Evolutionary conservation across 2,888 invertebrate genomes (phyloP).

Genomic region (Andrena marginata): DNA sequence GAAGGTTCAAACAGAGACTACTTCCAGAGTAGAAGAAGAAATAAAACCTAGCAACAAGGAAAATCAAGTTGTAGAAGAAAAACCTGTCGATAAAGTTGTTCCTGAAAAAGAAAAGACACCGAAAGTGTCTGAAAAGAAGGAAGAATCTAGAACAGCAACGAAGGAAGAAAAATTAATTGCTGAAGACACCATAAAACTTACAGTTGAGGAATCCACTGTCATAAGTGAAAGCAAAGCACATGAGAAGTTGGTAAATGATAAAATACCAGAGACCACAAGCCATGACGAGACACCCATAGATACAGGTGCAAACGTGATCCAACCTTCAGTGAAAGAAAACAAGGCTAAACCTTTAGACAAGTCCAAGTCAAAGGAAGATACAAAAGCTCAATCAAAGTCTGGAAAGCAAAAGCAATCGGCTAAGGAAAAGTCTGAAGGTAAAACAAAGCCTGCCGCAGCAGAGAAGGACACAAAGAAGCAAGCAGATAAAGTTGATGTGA

Average conservation of each 20-base stretch:
- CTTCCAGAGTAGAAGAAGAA: too few relatives aligned
- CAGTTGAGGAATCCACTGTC: neutral
- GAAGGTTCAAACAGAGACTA: neutral
- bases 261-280: neutral
- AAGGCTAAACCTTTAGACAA: constrained; percentile 24
- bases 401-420: constrained; percentile 40
- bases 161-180: constrained; percentile 1
- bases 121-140: constrained; percentile 15
- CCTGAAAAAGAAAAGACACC: constrained; percentile 11
- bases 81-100: neutral
- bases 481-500: constrained; percentile 19
- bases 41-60: too few relatives aligned
- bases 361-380: constrained; percentile 28
- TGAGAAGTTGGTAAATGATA: constrained; percentile 2
- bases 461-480: constrained; percentile 39
- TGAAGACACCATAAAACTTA: neutral
- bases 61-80: neutral
- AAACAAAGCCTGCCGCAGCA: constrained; percentile 7
- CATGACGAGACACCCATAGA: neutral
- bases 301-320: neutral
- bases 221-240: neutral
- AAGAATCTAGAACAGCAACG: neutral
- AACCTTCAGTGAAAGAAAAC: constrained; percentile 6
- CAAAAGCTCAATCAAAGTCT: constrained; percentile 33
- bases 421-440: constrained; percentile 48